A percentile compares a stretch with the other conserved stretches of the same genome.
phyloP scores from a whole-genome alignment of 1,140 invertebrate genomes.

The Pissodes strobi region DNA sequence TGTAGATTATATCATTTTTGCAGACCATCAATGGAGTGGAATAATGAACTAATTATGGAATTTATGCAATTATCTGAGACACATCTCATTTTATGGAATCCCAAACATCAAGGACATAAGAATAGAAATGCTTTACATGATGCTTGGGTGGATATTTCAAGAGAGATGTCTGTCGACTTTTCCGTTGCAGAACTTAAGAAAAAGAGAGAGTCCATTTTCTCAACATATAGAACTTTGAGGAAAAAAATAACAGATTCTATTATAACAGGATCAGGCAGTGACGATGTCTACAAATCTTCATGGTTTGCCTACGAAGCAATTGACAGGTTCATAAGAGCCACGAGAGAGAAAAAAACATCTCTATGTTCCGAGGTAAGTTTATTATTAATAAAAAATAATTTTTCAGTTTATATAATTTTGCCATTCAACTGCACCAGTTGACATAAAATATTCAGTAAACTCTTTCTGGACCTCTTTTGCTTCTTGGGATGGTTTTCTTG shows the following conservation, averaged over 20 bases:
- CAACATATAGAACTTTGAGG: too few species aligned
- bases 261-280: constrained; percentile 38
- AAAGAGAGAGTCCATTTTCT: constrained; percentile 48
- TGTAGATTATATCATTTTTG: too few species aligned
- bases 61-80: too few species aligned
- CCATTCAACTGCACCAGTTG: too few species aligned
- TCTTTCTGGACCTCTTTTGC: too few species aligned
- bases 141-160: constrained; percentile 30
- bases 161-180: constrained; percentile 11
- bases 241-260: constrained; percentile 33
- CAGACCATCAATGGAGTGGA: constrained; percentile 6
- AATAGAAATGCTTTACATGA: too few species aligned
- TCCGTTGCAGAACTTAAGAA: constrained; percentile 38
- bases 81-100: too few species aligned
- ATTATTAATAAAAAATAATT: not conserved
- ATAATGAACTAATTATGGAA: too few species aligned
- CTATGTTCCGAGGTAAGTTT: constrained; percentile 6
- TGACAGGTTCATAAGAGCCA: constrained; percentile 41
- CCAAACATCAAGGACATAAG: constrained; percentile 37
- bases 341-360: constrained; percentile 10
- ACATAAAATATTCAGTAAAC: too few species aligned
- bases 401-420: too few species aligned
- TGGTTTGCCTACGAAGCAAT: constrained; percentile 49
- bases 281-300: too few species aligned
- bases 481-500: too few species aligned